Evolutionary conservation across 1,140 invertebrate species (phyloP), one percentile per base, ranked within the genome.

Genomic region (Chymomyza costata): DNA sequence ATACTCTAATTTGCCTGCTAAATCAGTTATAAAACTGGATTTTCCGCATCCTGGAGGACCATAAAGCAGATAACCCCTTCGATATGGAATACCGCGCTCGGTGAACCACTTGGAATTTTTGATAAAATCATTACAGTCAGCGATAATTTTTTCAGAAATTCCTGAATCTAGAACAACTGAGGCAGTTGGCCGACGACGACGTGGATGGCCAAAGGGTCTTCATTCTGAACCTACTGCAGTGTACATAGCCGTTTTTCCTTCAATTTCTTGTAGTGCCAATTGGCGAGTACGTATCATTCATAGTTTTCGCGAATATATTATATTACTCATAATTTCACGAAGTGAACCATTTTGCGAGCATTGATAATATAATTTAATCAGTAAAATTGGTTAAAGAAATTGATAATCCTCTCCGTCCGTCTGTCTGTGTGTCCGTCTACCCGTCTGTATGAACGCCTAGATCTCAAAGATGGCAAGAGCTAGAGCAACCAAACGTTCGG

Each of bases 11-110:
- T 97, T 92, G n/a, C 96, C 97, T 45, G 96, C 97, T 48, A 98
- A 86, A 1, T 96, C 96, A 60, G 94, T 97, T 52, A 99, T 99
- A 80, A 95, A 99, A 28, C 96, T 98, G 1, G 96, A 98, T 89
- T 99, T 99, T 7, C 97, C 97, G 89, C 97, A 99, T n/a, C 98
- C 98, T 1, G 98, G 97, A 10, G 97, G 97, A 1, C 98, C 98
- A 87, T 99, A 89, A 0, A 99, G 86, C 16, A 99, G 88, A 87
- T 99, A 99, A 1, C 97, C 94, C 86, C 92, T 87, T 65, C 92
- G 86, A 78, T 93, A 93, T 1, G 92, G 92, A 51, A 93, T 93
- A 8, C 92, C 97, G 87, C 97, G 87, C 38, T 97, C 92, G 38
- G 90, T 92, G 83, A 99, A 99, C 98, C 98, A 99, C 52, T 91